Conservation (phyloP, 1,140 invertebrate species). For the Drosophila lowei region DNA sequence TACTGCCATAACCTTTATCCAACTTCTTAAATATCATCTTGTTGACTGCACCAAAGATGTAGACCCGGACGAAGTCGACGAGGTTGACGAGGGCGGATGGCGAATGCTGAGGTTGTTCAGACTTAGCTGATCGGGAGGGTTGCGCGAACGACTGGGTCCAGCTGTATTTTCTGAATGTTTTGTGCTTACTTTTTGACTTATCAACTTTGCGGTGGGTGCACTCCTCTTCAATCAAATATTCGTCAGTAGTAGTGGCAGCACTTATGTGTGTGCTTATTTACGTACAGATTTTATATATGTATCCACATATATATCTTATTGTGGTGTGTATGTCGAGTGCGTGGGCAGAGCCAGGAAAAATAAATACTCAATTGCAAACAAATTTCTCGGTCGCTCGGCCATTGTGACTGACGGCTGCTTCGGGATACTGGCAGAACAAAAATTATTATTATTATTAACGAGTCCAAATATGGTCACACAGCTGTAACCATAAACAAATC, state of each 20-base stretch:
- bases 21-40: constrained; percentile 95
- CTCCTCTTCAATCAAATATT: constrained; percentile 26
- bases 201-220: constrained; percentile 6
- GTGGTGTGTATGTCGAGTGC: constrained; percentile 29
- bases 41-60: too few relatives aligned
- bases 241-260: constrained; percentile 43
- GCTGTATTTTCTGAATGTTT: too few relatives aligned
- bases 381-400: constrained; percentile 80
- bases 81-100: too few relatives aligned
- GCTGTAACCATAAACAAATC: too few relatives aligned
- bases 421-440: constrained; percentile 20
- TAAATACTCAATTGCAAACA: constrained; percentile 76
- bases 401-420: too few relatives aligned
- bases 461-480: background rate
- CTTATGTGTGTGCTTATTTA: background rate
- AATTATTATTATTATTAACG: too few relatives aligned
- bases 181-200: constrained; percentile 14
- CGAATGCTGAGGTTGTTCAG: too few relatives aligned
- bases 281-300: too few relatives aligned
- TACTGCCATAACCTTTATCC: constrained; percentile 93
- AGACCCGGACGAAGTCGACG: too few relatives aligned
- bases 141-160: too few relatives aligned
- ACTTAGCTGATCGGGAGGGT: too few relatives aligned
- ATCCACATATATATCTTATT: too few relatives aligned
- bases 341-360: constrained; percentile 33